These are phyloP conservation scores for Oryzias woworae DNA, from an alignment of 2,113 vertebrate genomes.

Conservation along the genomic window DNA sequence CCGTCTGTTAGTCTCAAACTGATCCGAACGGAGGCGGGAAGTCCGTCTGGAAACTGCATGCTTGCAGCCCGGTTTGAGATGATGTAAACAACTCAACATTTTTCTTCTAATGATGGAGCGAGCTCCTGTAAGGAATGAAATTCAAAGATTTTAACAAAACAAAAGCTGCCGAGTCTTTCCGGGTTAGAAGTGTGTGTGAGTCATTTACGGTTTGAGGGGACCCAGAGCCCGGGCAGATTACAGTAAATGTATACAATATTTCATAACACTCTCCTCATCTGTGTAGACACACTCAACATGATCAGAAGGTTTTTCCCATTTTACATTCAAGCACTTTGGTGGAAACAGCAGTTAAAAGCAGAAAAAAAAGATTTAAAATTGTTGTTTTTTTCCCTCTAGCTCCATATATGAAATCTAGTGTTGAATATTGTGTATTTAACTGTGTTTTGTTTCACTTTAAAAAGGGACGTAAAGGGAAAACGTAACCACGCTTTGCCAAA, in stretches of 20 bases:
- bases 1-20: neutral
- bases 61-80: constrained; percentile 2
- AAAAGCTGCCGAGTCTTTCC: neutral
- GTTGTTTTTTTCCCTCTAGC: too few species aligned
- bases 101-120: neutral
- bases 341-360: constrained; percentile 1
- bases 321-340: constrained; percentile 14
- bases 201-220: constrained; percentile 1
- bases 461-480: too few species aligned
- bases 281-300: constrained; percentile 27
- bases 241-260: constrained; percentile 18
- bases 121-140: neutral
- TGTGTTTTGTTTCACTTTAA: too few species aligned
- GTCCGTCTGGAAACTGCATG: constrained; percentile 20
- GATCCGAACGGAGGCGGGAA: constrained; percentile 3
- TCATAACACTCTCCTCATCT: constrained; percentile 35
- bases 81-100: neutral
- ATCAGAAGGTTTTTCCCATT: constrained; percentile 16
- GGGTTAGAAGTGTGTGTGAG: constrained; percentile 8
- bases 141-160: neutral
- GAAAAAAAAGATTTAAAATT: too few species aligned
- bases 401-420: too few species aligned
- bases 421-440: too few species aligned
- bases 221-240: neutral
- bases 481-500: neutral